Evolutionary conservation across 1,140 invertebrate species (phyloP), one percentile per base, ranked within the genome.

Genomic region (Macrotrachela quadricornifera): DNA sequence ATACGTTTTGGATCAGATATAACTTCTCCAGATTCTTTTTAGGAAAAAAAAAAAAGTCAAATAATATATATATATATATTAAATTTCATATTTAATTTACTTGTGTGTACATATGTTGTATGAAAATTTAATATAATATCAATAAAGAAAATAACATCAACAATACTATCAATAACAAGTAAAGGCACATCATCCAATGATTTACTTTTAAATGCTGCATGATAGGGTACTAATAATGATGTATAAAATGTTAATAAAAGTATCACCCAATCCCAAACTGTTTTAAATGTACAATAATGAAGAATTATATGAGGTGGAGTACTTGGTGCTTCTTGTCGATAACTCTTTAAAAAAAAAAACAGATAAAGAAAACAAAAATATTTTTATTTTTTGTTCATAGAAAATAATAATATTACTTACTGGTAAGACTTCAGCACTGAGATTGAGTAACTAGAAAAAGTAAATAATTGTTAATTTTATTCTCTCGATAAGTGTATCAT

Each of bases 91-190:
- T 55, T 63, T 63, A 4, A 64, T 62, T 96, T 90, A 41, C 91
- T 91, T 54, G 87, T 87, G 14, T 90, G 83, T 37, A 99, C 94
- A 74, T 96, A 97, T 50, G 94, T 99, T 55, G 94, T 99, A 74
- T 99, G 94, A 75, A 99, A 99, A 76, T 99, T 99, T 64, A 99
- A 80, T 64, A 99, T 85, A 71, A 99, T 99, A 74, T 99, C 94
- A 70, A 99, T 92, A 76, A 99, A 99, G 76, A 99, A 99, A 63
- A 99, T 90, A 52, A 99, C 91, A 73, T 99, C 94, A 57, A 99
- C 94, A 62, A 99, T 95, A 57, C 87, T 94, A 58, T 71, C 67
- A 36, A 71, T 44, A 30, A 95, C 85, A 55, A 95, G 76, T 46
- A 97, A 77, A 56, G 83, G 86, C 46, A 97, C 86, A 71, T 95